phyloP scores from a whole-genome alignment of 2,113 vertebrate genomes.

The Tyto alba region DNA sequence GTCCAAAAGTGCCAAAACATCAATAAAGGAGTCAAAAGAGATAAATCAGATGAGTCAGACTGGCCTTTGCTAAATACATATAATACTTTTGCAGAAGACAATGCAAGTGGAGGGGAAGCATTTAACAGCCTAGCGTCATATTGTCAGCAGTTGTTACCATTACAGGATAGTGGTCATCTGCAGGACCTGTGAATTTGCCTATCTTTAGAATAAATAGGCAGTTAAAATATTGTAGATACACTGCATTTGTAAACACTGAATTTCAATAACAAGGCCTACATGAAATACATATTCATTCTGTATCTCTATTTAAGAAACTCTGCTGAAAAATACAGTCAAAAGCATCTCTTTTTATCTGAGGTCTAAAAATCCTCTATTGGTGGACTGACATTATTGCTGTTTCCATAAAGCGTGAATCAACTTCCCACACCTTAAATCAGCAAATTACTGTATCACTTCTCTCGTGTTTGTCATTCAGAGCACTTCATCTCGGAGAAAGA shows the following conservation, averaged over 20 bases:
- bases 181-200: background rate
- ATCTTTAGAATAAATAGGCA: background rate
- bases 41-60: background rate
- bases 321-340: background rate
- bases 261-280: background rate
- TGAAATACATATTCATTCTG: background rate
- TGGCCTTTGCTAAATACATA: background rate
- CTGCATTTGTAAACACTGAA: background rate
- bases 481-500: background rate
- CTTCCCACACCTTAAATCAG: conserved; percentile 16
- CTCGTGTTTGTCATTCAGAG: conserved; percentile 1
- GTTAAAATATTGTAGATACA: background rate
- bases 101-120: background rate
- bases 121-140: background rate
- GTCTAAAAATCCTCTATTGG: background rate
- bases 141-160: background rate
- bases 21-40: background rate
- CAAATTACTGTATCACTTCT: conserved; percentile 34
- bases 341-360: background rate
- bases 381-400: background rate
- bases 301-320: background rate
- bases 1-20: background rate
- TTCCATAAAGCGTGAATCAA: conserved; percentile 2
- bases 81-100: background rate
- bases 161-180: background rate